Percentiles rank a stretch among this genome's conserved stretches.
Conservation (phyloP, 2,888 invertebrate genomes). For the Cataglyphis cursor region DNA sequence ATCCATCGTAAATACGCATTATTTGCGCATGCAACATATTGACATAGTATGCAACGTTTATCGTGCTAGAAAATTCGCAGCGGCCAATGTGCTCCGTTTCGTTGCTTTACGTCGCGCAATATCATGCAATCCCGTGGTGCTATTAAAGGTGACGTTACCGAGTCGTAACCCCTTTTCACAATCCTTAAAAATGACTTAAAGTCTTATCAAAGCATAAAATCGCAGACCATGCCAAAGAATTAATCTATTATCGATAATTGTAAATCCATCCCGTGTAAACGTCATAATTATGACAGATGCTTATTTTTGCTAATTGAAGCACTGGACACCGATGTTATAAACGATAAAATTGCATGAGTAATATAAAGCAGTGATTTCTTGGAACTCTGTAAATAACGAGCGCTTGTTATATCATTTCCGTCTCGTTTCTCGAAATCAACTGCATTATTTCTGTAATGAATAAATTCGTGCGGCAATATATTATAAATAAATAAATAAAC, state of each 20-base stretch:
- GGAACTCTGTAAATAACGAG: constrained; percentile 10
- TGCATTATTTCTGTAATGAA: neutral
- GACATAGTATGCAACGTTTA: constrained; percentile 26
- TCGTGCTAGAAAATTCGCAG: constrained; percentile 33
- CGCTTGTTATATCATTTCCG: neutral
- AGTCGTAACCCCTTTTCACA: neutral
- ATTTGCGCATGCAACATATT: constrained; percentile 25
- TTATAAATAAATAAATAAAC: neutral
- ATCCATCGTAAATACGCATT: constrained; percentile 17
- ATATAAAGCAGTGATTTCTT: constrained; percentile 25
- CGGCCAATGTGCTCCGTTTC: constrained; percentile 46
- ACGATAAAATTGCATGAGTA: constrained; percentile 26
- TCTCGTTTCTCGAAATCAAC: neutral
- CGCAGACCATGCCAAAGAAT: neutral
- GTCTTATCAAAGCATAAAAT: neutral
- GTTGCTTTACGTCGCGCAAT: constrained; percentile 60
- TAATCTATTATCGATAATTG: constrained; percentile 17
- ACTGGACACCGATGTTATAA: neutral
- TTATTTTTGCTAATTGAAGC: constrained; percentile 27
- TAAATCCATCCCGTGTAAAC: neutral
- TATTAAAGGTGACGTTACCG: constrained; percentile 41
- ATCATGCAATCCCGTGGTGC: constrained; percentile 52
- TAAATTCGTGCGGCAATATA: neutral
- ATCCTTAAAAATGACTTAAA: constrained; percentile 12
- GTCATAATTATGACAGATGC: neutral